Conservation (phyloP, 2,797 vertebrate genomes). For the Rallus crepitans region DNA sequence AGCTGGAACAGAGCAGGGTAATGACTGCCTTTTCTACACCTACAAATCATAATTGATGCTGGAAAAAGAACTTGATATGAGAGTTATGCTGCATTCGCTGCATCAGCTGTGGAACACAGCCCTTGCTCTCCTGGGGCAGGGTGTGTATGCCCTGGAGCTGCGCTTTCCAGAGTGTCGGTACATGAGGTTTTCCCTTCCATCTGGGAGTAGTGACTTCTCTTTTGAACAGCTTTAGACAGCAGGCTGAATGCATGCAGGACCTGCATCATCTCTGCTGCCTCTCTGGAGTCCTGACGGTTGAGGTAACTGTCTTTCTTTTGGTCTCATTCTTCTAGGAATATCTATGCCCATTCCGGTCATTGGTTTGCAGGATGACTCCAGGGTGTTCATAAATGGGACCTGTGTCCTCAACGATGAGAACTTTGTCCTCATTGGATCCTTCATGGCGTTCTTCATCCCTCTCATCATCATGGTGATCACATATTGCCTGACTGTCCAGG, state of each 20-base stretch:
- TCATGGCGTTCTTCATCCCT: slow-evolving; percentile 98
- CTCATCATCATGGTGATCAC: slow-evolving; percentile 98
- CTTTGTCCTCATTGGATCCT: slow-evolving; percentile 95
- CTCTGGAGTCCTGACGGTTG: fast-evolving
- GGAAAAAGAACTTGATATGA: neutral
- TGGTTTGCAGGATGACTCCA: slow-evolving; percentile 91
- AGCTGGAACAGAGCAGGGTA: neutral
- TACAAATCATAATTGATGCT: neutral
- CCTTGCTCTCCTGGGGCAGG: neutral
- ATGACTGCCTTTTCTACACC: neutral
- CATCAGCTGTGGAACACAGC: neutral
- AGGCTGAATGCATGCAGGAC: neutral
- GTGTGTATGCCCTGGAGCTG: neutral
- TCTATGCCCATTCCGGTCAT: slow-evolving; percentile 96
- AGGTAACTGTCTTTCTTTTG: neutral
- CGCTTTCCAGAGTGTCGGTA: neutral
- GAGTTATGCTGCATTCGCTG: fast-evolving
- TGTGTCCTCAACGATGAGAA: slow-evolving; percentile 94
- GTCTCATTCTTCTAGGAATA: slow-evolving; percentile 82
- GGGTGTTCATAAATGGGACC: slow-evolving; percentile 92
- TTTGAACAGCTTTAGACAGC: neutral
- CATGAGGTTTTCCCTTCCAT: neutral
- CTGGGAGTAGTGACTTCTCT: neutral
- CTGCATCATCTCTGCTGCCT: neutral
- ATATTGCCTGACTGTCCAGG: slow-evolving; percentile 94